Percentiles rank a stretch among this genome's conserved stretches.
phyloP scores from a whole-genome alignment of 2,797 vertebrate species.

The Novumbra hubbsi region DNA sequence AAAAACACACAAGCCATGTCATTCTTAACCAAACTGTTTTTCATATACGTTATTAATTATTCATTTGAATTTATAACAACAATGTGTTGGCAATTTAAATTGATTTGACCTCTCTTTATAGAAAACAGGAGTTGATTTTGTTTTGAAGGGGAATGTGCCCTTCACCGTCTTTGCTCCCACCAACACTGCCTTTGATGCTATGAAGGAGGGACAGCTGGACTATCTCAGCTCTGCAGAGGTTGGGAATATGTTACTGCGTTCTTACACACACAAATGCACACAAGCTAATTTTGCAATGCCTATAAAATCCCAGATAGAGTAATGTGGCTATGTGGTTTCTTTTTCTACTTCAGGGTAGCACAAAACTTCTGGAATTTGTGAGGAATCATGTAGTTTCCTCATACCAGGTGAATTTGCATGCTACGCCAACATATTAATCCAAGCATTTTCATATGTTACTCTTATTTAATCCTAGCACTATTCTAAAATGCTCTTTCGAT shows the following conservation, averaged over 20 bases:
- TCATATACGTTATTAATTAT: not conserved
- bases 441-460: too few species aligned
- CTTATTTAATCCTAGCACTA: too few species aligned
- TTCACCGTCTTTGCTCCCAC: slow-evolving; percentile 87
- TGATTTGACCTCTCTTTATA: slow-evolving; percentile 42
- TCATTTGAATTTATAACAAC: not conserved
- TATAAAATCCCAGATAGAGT: not conserved
- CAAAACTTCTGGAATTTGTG: slow-evolving; percentile 85
- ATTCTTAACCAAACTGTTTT: not conserved
- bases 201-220: slow-evolving; percentile 72
- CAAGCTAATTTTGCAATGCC: not conserved
- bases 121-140: slow-evolving; percentile 69
- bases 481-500: not conserved
- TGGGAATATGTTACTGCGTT: slow-evolving; percentile 12
- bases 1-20: too few species aligned
- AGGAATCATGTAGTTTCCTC: slow-evolving; percentile 82
- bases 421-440: not conserved
- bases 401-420: slow-evolving; percentile 53
- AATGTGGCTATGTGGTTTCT: slow-evolving; percentile 19
- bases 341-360: slow-evolving; percentile 74
- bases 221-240: slow-evolving; percentile 84
- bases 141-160: slow-evolving; percentile 72
- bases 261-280: not conserved
- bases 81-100: not conserved
- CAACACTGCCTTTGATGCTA: slow-evolving; percentile 69